These are phyloP conservation scores for Syngnathus scovelli DNA, from an alignment of 2,113 vertebrate genomes.

Conservation along the genomic window DNA sequence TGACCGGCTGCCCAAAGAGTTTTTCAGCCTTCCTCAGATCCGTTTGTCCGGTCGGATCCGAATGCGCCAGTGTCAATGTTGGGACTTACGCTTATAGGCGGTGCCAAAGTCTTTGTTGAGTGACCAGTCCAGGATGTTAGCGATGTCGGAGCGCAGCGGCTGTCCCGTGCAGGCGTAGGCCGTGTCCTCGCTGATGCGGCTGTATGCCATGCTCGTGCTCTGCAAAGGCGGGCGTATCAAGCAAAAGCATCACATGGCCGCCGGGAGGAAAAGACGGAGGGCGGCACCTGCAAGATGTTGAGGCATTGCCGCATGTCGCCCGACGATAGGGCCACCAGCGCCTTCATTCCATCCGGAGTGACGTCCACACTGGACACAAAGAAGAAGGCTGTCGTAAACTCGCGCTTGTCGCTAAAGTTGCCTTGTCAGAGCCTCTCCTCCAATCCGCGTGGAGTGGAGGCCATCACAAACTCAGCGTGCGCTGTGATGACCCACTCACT, in stretches of 20 bases:
- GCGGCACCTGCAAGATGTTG: slow-evolving; percentile 88
- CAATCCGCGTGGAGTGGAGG: too few relatives aligned
- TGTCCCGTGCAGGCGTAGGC: slow-evolving; percentile 96
- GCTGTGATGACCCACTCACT: too few relatives aligned
- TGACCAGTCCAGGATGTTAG: slow-evolving; percentile 97
- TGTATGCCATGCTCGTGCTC: slow-evolving; percentile 94
- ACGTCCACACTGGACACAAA: slow-evolving; percentile 77
- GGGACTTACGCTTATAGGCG: slow-evolving; percentile 85
- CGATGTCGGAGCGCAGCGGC: slow-evolving; percentile 88
- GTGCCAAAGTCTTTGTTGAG: slow-evolving; percentile 90
- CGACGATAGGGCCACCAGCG: slow-evolving; percentile 84
- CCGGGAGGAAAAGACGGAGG: background rate
- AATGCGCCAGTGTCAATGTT: too few relatives aligned
- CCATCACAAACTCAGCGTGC: too few relatives aligned
- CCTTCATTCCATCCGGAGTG: slow-evolving; percentile 88
- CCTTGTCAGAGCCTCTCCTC: too few relatives aligned
- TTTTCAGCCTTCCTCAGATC: too few relatives aligned
- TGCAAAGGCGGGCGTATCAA: slow-evolving; percentile 44
- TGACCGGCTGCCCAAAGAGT: too few relatives aligned
- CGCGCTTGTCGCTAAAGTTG: too few relatives aligned
- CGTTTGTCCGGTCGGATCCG: too few relatives aligned
- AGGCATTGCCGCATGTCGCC: slow-evolving; percentile 95
- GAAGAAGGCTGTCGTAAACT: too few relatives aligned
- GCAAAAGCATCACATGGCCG: background rate
- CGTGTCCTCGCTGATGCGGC: slow-evolving; percentile 84